These are phyloP conservation scores for Leuctra nigra DNA, from an alignment of 2,888 invertebrate species.

Conservation along the genomic window DNA sequence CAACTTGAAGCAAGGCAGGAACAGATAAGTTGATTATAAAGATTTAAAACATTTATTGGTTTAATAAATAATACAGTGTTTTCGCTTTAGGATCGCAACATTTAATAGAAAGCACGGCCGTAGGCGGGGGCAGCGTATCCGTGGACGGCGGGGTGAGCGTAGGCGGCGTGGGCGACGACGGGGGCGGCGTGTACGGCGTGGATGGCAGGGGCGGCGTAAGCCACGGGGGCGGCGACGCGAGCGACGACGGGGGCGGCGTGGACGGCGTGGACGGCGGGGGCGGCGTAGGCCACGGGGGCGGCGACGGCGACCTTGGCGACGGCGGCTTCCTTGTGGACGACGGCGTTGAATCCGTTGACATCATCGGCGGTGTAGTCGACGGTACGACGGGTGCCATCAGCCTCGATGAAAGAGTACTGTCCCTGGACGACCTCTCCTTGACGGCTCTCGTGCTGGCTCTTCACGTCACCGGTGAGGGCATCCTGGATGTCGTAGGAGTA, in stretches of 20 bases:
- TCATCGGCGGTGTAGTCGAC: conserved; percentile 30
- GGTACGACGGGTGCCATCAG: conserved; percentile 29
- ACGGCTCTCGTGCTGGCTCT: conserved; percentile 29
- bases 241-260: conserved; percentile 19
- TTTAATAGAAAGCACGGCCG: conserved; percentile 15
- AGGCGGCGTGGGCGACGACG: conserved; percentile 5
- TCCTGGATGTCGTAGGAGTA: conserved; percentile 29
- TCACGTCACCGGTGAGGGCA: conserved; percentile 30
- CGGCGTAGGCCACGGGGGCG: conserved; percentile 12
- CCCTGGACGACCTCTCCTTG: conserved; percentile 30
- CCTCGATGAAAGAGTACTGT: conserved; percentile 28
- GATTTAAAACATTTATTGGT: too few species aligned
- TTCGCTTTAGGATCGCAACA: not conserved
- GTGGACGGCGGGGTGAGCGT: not conserved
- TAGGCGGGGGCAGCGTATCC: not conserved
- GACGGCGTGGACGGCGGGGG: conserved; percentile 15
- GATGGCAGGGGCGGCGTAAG: conserved; percentile 17
- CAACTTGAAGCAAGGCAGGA: too few species aligned
- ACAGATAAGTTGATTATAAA: too few species aligned
- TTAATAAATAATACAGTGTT: too few species aligned
- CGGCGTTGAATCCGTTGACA: conserved; percentile 31
- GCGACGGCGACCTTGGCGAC: conserved; percentile 20
- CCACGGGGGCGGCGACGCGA: conserved; percentile 15
- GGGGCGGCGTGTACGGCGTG: conserved; percentile 1
- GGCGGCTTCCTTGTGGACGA: conserved; percentile 25